Evolutionary conservation across 2,888 invertebrate genomes (phyloP).

Genomic region (Oxyteleia sp.): DNA sequence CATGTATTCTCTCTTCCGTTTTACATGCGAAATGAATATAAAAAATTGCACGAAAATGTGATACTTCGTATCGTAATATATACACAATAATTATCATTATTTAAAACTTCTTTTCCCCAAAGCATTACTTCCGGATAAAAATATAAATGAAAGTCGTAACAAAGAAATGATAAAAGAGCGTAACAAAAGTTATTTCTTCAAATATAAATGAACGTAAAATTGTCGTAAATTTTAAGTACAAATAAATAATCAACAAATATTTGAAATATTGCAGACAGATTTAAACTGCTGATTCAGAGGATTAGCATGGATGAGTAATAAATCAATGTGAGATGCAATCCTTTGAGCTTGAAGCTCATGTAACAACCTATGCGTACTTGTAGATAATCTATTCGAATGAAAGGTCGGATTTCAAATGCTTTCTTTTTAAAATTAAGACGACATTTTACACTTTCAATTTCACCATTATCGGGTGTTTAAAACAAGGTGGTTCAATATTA

Average conservation of each 20-base stretch:
- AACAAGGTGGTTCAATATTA: too few species aligned
- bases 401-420: too few species aligned
- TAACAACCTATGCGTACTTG: constrained; percentile 38
- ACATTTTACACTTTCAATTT: too few species aligned
- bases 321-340: constrained; percentile 61
- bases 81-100: constrained; percentile 19
- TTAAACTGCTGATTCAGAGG: constrained; percentile 53
- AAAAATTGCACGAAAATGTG: constrained; percentile 17
- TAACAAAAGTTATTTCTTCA: background rate
- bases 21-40: constrained; percentile 22
- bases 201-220: constrained; percentile 8
- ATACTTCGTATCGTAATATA: constrained; percentile 2
- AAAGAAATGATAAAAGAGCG: background rate
- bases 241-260: constrained; percentile 21
- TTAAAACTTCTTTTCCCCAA: background rate
- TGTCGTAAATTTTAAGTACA: background rate
- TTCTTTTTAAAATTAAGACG: too few species aligned
- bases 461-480: too few species aligned
- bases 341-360: constrained; percentile 57
- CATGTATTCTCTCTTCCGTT: constrained; percentile 6
- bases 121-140: background rate
- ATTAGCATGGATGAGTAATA: constrained; percentile 65
- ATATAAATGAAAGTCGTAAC: background rate
- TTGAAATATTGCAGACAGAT: constrained; percentile 32
- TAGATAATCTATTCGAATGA: constrained; percentile 20